Evolutionary conservation across 2,113 vertebrate genomes (phyloP).

Genomic region (Chaenocephalus aceratus): DNA sequence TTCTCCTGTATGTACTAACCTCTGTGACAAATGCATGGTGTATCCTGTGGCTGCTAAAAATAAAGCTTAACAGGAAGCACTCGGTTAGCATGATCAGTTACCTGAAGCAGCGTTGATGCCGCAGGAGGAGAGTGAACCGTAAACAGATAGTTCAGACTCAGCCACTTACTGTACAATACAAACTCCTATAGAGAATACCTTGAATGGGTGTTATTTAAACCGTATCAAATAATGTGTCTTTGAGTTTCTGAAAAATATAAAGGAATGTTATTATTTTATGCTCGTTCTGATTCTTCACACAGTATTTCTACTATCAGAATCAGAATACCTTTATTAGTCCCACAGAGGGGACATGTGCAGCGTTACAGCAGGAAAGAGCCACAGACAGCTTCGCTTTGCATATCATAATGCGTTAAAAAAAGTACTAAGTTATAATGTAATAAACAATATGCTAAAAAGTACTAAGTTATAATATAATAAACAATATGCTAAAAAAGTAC

Average conservation of each 20-base stretch:
- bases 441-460: too few species aligned
- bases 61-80: neutral
- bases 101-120: neutral
- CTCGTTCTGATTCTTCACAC: neutral
- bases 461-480: too few species aligned
- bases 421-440: too few species aligned
- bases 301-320: neutral
- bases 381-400: too few species aligned
- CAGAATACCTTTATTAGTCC: too few species aligned
- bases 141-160: neutral
- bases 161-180: neutral
- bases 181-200: neutral
- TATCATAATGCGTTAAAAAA: too few species aligned
- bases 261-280: neutral
- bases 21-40: neutral
- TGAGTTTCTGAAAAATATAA: neutral
- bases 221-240: neutral
- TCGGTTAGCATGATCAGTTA: neutral
- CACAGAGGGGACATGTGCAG: too few species aligned
- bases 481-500: too few species aligned
- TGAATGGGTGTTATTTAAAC: neutral
- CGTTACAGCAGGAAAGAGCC: too few species aligned
- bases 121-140: neutral
- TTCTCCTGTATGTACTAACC: neutral
- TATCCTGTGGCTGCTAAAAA: neutral